Evolutionary conservation across 37 sponge, comb jelly and placozoan genomes (phyloP).

Genomic region (Theonella swinhoei): DNA sequence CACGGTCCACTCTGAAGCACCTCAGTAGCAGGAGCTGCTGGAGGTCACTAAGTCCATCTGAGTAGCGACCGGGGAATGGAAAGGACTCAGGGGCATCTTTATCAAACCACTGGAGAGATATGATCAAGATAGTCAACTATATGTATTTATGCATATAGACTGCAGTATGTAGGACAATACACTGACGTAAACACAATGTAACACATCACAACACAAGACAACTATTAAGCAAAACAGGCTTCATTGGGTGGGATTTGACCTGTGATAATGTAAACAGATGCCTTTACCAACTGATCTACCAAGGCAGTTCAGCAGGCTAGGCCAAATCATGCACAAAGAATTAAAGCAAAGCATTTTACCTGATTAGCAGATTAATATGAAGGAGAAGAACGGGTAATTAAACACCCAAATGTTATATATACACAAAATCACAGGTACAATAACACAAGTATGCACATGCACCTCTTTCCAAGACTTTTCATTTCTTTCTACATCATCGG

Average conservation of each 20-base stretch:
- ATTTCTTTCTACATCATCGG: slow-evolving; percentile 90
- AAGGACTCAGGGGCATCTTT: slow-evolving; percentile 89
- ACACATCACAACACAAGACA: no score
- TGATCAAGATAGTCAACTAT: background rate
- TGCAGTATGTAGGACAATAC: no score
- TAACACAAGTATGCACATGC: background rate
- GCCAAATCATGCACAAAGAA: no score
- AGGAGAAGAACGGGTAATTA: no score
- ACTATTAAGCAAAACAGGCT: no score
- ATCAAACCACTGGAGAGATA: slow-evolving; percentile 85
- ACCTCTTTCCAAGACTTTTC: slow-evolving; percentile 87
- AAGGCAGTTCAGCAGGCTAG: no score
- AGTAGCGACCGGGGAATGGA: slow-evolving; percentile 83
- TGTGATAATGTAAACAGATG: no score
- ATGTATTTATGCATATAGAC: background rate
- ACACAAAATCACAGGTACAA: background rate
- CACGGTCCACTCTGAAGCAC: slow-evolving; percentile 98
- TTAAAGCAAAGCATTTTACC: no score
- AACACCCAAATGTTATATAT: background rate
- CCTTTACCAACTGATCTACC: no score
- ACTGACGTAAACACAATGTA: no score
- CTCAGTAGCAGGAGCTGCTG: slow-evolving; percentile 89
- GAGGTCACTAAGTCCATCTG: slow-evolving; percentile 73
- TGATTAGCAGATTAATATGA: no score
- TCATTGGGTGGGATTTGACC: no score